Evolutionary conservation across 2,113 vertebrate species (phyloP), one percentile per base, ranked within the genome.

Genomic region (Nannobrachium achirus): DNA sequence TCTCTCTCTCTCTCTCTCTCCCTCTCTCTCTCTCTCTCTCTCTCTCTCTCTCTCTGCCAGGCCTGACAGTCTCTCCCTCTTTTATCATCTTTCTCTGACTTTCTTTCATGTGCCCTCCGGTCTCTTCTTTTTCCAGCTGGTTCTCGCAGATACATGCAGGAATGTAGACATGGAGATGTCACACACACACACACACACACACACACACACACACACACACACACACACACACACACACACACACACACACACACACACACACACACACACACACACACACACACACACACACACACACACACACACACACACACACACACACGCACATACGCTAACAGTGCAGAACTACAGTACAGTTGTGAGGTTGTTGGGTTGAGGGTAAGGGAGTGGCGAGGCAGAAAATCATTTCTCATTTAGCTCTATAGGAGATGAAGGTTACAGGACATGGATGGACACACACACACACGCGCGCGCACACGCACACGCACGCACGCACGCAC

Each of bases 401-500:
- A 84, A 87, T 81, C 67, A 78, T 85, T 85, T 66, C 56, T 82
- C 69, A 68, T 78, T 79, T 75, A 71, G 49, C 33, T 74, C 70
- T 64, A 75, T 66, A 71, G 45, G 59, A 74, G 74, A 86, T 80
- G 76, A 88, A 89, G 84, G 80, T 81, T 78, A 81, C 41, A 66
- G 57, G 52, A 69, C 65, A 64, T 50, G 56, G 71, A 56, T 45
- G 59, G 63, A 66, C 66, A 60, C 7, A 67, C 59, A 63, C 63
- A 49, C 60, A 1, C 60, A 60, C 57, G 2, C 59, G 38, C 60
- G 10, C 53, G 13, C 53, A 33, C 53, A 56, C 25, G 5, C 20
- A 56, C 56, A 52, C 57, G 61, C 40, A 15, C 41, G 39, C 40
- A n/a, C 49, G 16, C 56, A 48, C 49, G 49, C 62, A 52, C 52